Conservation (phyloP, 2,797 vertebrate species). For the Botia kubotai region DNA sequence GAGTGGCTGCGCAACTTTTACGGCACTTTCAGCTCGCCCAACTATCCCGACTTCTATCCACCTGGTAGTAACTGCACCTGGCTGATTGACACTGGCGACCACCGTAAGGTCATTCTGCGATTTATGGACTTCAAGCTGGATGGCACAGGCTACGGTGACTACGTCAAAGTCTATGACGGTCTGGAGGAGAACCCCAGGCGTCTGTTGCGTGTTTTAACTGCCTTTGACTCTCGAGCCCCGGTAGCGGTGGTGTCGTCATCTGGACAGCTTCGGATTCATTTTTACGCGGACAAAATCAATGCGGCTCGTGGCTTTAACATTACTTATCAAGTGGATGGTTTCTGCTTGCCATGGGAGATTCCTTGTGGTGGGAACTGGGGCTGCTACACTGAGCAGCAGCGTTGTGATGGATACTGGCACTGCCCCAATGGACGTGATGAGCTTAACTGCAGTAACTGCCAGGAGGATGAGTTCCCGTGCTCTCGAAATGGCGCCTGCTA, state of each 20-base stretch:
- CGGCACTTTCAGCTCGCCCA: conserved; percentile 95
- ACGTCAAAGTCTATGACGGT: conserved; percentile 95
- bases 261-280: conserved; percentile 92
- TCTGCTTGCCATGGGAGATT: conserved; percentile 96
- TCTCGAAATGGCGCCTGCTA: conserved; percentile 95
- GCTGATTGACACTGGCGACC: conserved; percentile 96
- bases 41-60: conserved; percentile 98
- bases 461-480: conserved; percentile 95
- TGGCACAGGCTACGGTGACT: conserved; percentile 94
- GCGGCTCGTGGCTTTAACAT: conserved; percentile 95
- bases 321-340: conserved; percentile 97
- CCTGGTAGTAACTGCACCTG: conserved; percentile 98
- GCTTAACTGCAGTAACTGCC: conserved; percentile 91
- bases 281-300: conserved; percentile 96
- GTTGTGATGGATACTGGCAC: conserved; percentile 97
- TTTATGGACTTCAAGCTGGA: conserved; percentile 87
- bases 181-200: conserved; percentile 91
- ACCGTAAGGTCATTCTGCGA: conserved; percentile 84
- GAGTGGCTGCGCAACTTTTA: conserved; percentile 95
- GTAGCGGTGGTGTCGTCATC: conserved; percentile 92
- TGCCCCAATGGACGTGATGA: conserved; percentile 96
- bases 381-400: conserved; percentile 93
- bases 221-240: conserved; percentile 91
- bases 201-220: conserved; percentile 91
- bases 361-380: conserved; percentile 96